These are phyloP conservation scores for Wasmannia auropunctata DNA, from an alignment of 1,140 invertebrate genomes.

Conservation along the genomic window DNA sequence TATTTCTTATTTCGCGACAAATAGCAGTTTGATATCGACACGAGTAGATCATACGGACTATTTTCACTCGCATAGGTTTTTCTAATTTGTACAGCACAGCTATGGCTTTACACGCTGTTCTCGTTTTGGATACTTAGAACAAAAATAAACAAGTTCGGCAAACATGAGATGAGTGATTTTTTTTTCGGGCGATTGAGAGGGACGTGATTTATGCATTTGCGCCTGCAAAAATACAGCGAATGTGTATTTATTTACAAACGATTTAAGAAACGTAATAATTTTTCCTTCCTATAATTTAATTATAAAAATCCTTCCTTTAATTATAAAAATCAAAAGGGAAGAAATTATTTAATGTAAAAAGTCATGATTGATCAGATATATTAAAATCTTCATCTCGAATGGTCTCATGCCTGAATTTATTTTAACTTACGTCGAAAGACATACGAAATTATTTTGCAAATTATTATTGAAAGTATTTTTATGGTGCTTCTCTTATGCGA, in stretches of 20 bases:
- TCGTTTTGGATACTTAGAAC: conserved; percentile 9
- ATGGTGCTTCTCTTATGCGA: neutral
- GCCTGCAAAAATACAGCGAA: neutral
- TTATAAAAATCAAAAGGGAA: neutral
- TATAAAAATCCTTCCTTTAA: too few relatives aligned
- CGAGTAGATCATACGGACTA: neutral
- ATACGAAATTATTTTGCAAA: neutral
- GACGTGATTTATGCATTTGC: neutral
- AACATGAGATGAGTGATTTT: neutral
- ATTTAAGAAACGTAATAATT: neutral
- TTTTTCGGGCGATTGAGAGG: neutral
- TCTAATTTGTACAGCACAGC: neutral
- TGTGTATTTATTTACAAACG: neutral
- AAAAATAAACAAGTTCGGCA: conserved; percentile 11
- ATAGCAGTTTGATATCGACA: conserved; percentile 24
- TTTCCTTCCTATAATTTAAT: too few relatives aligned
- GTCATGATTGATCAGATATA: neutral
- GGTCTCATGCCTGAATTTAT: neutral
- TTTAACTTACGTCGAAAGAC: neutral
- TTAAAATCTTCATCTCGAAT: neutral
- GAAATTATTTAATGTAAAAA: neutral
- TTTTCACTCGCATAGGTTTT: conserved; percentile 14
- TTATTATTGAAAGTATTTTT: neutral
- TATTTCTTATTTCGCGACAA: conserved; percentile 1
- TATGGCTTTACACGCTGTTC: neutral